Evolutionary conservation across 2,797 vertebrate genomes (phyloP), one percentile per base, ranked within the genome.

Genomic region (Lophius americanus): DNA sequence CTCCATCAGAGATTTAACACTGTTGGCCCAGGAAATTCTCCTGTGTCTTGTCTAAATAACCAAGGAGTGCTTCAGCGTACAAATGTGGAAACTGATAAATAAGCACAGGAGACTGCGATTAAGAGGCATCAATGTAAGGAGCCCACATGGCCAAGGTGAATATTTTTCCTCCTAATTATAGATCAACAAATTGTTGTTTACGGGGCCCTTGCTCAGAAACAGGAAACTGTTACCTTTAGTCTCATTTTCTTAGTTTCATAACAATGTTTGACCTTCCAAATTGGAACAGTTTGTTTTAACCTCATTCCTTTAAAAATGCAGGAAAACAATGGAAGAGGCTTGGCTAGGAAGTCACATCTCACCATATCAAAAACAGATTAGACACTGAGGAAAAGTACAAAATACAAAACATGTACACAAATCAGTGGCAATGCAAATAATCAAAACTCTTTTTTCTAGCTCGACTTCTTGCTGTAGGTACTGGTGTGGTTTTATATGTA

Each of bases 191-290:
- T 70, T 46, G 59, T 50, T 83, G 86, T 89, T 86, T 82, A 79
- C 76, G 57, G 77, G 74, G 70, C 76, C 23, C 72, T 72, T 68
- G 74, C 67, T 79, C 67, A 53, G 85, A 79, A 85, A 82, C 81
- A 86, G 82, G 82, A 90, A 87, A 82, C 82, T 79, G n/a, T 90
- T 89, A 90, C 92, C 89, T 93, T 94, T 92, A 78, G 81, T 91
- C 87, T 84, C 61, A 66, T 84, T 85, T 91, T 90, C 55, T 78
- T 71, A 11, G 78, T 85, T 89, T 91, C 73, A 82, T 88, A 91
- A 92, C 90, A 89, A 65, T 92, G 91, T 92, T 92, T 92, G 93
- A 93, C 94, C 94, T 94, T 94, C 92, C 89, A 73, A 87, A 91
- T 92, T 82, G 91, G 93, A 94, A 94, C 91, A 91, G 78, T 83